phyloP scores from a whole-genome alignment of 2,113 vertebrate species.

The Percopsis transmontana region DNA sequence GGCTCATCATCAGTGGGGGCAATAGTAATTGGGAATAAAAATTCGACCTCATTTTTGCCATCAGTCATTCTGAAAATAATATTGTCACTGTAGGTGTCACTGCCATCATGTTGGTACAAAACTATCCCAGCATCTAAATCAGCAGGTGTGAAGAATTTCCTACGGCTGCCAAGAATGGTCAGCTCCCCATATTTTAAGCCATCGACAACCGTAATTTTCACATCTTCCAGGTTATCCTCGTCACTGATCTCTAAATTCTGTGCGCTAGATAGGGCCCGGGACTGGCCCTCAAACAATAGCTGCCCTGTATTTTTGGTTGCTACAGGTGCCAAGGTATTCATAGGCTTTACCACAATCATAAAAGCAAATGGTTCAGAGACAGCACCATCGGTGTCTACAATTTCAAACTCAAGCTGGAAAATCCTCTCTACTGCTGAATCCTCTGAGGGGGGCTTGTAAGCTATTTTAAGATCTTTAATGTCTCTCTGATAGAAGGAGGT shows the following conservation, averaged over 20 bases:
- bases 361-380: constrained; percentile 84
- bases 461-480: constrained; percentile 84
- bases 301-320: constrained; percentile 78
- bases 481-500: constrained; percentile 82
- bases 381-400: constrained; percentile 76
- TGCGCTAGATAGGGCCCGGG: constrained; percentile 71
- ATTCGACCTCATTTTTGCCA: constrained; percentile 78
- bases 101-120: constrained; percentile 83
- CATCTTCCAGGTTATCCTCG: constrained; percentile 78
- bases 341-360: constrained; percentile 82
- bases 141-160: constrained; percentile 74
- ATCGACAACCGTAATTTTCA: constrained; percentile 73
- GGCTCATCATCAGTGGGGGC: constrained; percentile 83
- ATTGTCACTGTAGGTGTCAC: constrained; percentile 84
- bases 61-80: constrained; percentile 82
- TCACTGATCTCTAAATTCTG: constrained; percentile 81
- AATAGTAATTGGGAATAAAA: constrained; percentile 82
- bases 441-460: constrained; percentile 78
- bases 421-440: constrained; percentile 75
- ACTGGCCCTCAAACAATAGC: constrained; percentile 84
- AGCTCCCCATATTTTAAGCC: constrained; percentile 79
- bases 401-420: constrained; percentile 83
- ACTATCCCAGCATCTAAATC: constrained; percentile 78
- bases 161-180: constrained; percentile 60
- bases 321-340: constrained; percentile 80